Evolutionary conservation across 2,113 vertebrate genomes (phyloP), one percentile per base, ranked within the genome.

Genomic region (Progne subis): DNA sequence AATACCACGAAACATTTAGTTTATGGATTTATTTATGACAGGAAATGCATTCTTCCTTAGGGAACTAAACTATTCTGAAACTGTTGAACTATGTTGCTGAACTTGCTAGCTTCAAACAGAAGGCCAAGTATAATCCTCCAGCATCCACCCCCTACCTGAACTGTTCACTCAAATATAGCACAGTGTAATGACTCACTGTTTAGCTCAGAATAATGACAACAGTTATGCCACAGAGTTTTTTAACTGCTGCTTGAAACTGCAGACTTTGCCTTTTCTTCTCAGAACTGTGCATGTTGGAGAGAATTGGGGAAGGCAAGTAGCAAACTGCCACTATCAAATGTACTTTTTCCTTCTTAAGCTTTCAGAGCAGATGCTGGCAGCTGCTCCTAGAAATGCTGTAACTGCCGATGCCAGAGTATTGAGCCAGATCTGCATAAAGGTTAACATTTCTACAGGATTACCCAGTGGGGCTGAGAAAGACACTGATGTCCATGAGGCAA

Each of bases 11-110:
- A 96, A 79, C 39, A 78, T 83, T 86, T 76, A 83, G 61, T 88
- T 90, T 86, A 87, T 75, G 56, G 82, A 88, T 92, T 95, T 93
- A 92, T 95, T 96, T 97, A 95, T 88, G 76, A 88, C 86, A 92
- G 76, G 78, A 92, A 95, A 93, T 65, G 39, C 94, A 94, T 96
- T 94, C 60, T 92, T 96, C 63, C 81, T 89, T 37, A 79, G 82
- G 94, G 86, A 94, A 94, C 55, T 43, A 86, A 96, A 84, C 71
- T 91, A 55, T 82, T 95, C 82, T 86, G 63, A 72, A 92, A 87
- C 55, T 77, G 80, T 43, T 86, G 41, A 95, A 91, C 60, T 85
- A 57, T 59, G 83, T 86, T 92, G 76, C 68, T 95, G 95, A 97
- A 96, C 67, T 91, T 96, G 80, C 88, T 82, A 93, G 64, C 71